Percentiles rank a stretch among this genome's conserved stretches.
Conservation (phyloP, 2,113 vertebrate genomes). For the Eublepharis macularius region DNA sequence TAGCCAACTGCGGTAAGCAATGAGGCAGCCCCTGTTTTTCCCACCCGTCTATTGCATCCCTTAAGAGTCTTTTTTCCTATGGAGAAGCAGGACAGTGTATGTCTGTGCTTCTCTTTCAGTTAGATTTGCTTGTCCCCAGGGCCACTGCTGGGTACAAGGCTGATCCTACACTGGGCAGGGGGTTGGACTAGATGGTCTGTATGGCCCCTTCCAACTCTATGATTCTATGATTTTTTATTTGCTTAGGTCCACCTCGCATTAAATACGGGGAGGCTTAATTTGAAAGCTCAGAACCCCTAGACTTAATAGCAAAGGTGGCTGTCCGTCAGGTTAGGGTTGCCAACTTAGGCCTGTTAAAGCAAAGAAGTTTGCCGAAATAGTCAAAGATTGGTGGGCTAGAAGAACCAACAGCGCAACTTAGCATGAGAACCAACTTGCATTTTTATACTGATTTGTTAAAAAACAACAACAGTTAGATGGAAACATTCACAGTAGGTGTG, state of each 20-base stretch:
- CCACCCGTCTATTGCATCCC: not conserved
- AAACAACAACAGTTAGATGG: no score
- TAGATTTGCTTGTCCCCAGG: not conserved
- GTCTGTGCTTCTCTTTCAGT: not conserved
- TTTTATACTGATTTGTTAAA: no score
- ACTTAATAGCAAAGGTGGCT: not conserved
- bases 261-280: not conserved
- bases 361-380: not conserved
- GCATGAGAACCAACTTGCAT: not conserved
- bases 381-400: no score
- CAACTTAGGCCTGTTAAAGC: no score
- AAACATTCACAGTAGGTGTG: no score
- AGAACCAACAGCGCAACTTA: not conserved
- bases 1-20: not conserved
- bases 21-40: not conserved
- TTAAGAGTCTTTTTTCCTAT: not conserved
- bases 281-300: not conserved
- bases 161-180: no score
- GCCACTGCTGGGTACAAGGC: no score
- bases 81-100: not conserved
- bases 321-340: not conserved
- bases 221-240: no score
- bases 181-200: no score
- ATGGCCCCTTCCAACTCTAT: no score
- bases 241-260: not conserved